phyloP scores from a whole-genome alignment of 2,888 invertebrate genomes.

The Drosophila subsilvestris region DNA sequence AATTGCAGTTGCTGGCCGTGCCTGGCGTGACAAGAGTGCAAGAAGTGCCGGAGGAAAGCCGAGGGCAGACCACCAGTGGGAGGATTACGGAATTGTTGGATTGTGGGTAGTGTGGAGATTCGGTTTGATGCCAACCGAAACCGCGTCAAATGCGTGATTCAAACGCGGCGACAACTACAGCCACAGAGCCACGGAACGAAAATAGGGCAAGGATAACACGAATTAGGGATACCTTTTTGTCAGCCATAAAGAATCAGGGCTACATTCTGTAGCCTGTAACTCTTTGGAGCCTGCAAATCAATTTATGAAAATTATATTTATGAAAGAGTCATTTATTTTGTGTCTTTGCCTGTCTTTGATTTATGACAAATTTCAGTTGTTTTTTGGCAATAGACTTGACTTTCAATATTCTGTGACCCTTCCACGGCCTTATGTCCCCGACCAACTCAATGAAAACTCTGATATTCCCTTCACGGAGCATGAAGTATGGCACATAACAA shows the following conservation, averaged over 20 bases:
- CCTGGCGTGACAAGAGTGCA: slow-evolving; percentile 75
- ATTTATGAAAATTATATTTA: too few species aligned
- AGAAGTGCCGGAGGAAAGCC: slow-evolving; percentile 45
- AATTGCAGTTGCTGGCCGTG: slow-evolving; percentile 78
- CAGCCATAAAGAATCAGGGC: not conserved
- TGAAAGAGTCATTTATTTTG: too few species aligned
- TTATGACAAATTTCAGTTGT: too few species aligned
- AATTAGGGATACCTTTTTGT: slow-evolving; percentile 8
- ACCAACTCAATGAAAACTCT: not conserved
- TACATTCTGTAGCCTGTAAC: not conserved
- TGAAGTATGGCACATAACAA: slow-evolving; percentile 4
- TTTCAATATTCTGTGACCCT: too few species aligned
- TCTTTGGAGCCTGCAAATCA: too few species aligned
- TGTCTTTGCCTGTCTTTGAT: too few species aligned
- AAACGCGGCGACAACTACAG: slow-evolving; percentile 31
- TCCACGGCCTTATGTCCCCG: not conserved
- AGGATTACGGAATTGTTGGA: not conserved
- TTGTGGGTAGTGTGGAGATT: not conserved
- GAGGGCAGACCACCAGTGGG: not conserved
- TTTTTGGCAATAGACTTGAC: too few species aligned
- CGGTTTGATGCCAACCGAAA: slow-evolving; percentile 18
- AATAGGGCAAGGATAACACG: slow-evolving; percentile 12
- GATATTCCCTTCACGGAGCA: not conserved
- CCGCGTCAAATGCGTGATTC: slow-evolving; percentile 59
- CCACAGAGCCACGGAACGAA: slow-evolving; percentile 17